phyloP scores from a whole-genome alignment of 2,797 vertebrate genomes.

The Lutjanus argentimaculatus region DNA sequence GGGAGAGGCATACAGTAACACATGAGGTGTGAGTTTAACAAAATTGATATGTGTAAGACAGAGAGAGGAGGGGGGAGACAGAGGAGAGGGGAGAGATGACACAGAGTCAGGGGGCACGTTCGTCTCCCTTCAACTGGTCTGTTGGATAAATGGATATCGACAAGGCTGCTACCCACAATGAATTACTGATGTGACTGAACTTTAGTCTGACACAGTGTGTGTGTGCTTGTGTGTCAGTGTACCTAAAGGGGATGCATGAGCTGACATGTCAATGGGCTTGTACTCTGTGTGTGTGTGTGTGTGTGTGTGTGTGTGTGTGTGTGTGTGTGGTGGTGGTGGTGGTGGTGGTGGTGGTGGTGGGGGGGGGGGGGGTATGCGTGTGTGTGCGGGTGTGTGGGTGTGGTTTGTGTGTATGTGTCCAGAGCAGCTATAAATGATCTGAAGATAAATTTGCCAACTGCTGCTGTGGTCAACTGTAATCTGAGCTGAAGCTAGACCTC shows the following conservation, averaged over 20 bases:
- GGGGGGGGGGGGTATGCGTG: too few relatives aligned
- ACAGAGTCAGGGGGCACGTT: conserved; percentile 35
- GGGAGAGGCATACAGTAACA: neutral
- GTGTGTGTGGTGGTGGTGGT: too few relatives aligned
- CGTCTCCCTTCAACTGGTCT: conserved; percentile 42
- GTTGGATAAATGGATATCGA: conserved; percentile 80
- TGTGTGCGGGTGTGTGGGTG: neutral
- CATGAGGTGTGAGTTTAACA: conserved; percentile 12
- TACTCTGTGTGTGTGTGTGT: conserved; percentile 15
- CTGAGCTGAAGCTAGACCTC: conserved; percentile 42
- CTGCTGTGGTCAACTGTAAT: conserved; percentile 56
- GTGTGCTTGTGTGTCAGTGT: conserved; percentile 28
- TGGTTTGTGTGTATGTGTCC: conserved; percentile 1
- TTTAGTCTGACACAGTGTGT: conserved; percentile 59
- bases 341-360: too few relatives aligned
- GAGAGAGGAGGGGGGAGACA: neutral
- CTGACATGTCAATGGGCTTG: conserved; percentile 5
- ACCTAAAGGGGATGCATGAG: conserved; percentile 34
- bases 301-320: conserved; percentile 4
- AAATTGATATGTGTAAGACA: neutral
- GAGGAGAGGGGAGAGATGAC: conserved; percentile 3
- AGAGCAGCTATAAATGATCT: conserved; percentile 58
- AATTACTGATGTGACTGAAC: conserved; percentile 77
- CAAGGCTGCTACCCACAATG: conserved; percentile 70
- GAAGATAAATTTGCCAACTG: conserved; percentile 56